Evolutionary conservation across 23 tunicate species (phyloP).

Genomic region (Oikopleura albicans): DNA sequence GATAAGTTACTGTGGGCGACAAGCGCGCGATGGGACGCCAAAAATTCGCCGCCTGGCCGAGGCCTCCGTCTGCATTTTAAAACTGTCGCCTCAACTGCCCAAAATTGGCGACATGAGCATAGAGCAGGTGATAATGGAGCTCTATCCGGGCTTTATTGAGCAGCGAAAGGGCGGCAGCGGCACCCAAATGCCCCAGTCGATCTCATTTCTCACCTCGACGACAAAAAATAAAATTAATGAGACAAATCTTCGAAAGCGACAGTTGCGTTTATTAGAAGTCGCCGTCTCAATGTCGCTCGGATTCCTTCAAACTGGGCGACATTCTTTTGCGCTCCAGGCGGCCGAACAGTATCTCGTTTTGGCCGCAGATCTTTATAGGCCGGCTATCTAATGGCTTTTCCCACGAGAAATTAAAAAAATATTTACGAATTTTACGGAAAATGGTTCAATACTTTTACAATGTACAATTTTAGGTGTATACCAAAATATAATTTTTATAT

Average conservation of each 20-base stretch:
- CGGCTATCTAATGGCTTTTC: no score
- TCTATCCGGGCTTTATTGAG: neutral
- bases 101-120: neutral
- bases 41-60: neutral
- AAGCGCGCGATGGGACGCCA: neutral
- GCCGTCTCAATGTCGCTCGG: neutral
- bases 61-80: neutral
- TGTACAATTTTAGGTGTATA: no score
- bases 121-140: neutral
- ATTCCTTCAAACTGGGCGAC: neutral
- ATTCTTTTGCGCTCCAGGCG: neutral
- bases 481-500: no score
- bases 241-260: neutral
- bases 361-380: neutral
- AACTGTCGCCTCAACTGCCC: neutral
- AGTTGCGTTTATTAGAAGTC: neutral
- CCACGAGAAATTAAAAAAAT: no score
- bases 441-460: no score
- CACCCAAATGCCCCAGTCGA: neutral
- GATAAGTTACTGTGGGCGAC: neutral
- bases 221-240: neutral
- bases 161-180: neutral
- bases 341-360: conserved; percentile 1
- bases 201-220: neutral
- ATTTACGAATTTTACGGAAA: no score